Evolutionary conservation across 92 coral and sea anemone genomes (phyloP), one percentile per base, ranked within the genome.

Genomic region (Plumapathes pennacea): DNA sequence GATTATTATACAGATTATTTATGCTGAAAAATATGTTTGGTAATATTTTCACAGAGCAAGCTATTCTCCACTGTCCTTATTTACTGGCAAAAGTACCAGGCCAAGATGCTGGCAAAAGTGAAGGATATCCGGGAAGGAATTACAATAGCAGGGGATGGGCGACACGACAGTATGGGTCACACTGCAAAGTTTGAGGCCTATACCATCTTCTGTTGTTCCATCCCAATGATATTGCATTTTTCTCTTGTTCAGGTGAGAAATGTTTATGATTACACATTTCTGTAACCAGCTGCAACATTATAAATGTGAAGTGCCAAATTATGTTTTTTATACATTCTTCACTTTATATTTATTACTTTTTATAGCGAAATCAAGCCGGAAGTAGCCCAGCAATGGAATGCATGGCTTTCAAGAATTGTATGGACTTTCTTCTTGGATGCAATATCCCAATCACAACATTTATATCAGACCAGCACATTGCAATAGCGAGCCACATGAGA

Each of bases 381-480:
- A 78, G 71, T 38, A 78, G 85, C 42, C 62, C 78, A 11, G 81
- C 81, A 26, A 80, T 78, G 85, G 85, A 78, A 52, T 67, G 60
- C 33, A 54, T 57, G 62, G 85, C 77, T 17, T 78, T 61, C 25
- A 48, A 70, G 27, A 34, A 70, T 62, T 60, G 85, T 36, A 78
- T 69, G 67, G 52, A 70, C 28, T 72, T 9, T 32, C 61, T 72
- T 10, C 55, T 62, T 54, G 72, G 40, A 25, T 64, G 57, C 54
- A 69, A 71, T 44, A 57, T 71, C 10, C 8, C 50, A 24, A 64
- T 80, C 11, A 71, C 80, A 21, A 49, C 63, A 17, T 78, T 71
- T 36, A 52, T 78, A 0, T 78, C 57, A 38, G 84, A 77, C 56
- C 29, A 72, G 30, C 84, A 77, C 32, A 46, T 58, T 15, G 25